A percentile compares a stretch with the other conserved stretches of the same genome.
These are phyloP conservation scores for Sarcophaga subvicina DNA, from an alignment of 2,888 invertebrate species.

Conservation along the genomic window DNA sequence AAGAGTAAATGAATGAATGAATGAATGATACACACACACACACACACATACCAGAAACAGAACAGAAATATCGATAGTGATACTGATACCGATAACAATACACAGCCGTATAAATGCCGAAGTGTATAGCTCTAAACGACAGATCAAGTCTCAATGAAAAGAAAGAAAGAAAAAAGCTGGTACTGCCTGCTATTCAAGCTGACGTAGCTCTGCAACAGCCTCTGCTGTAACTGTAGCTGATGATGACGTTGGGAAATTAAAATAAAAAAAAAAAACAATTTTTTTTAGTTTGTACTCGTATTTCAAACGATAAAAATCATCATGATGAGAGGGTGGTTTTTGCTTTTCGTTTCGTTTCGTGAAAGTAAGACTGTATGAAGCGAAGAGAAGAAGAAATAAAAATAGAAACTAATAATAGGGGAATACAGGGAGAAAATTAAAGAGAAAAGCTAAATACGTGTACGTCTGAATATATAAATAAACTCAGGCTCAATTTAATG, in stretches of 20 bases:
- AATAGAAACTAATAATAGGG: too few relatives aligned
- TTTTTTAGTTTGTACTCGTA: too few relatives aligned
- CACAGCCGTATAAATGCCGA: not conserved
- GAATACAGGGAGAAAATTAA: too few relatives aligned
- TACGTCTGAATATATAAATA: not conserved
- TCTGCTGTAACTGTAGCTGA: not conserved
- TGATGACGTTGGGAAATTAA: not conserved
- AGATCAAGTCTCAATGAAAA: not conserved
- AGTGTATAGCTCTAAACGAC: not conserved
- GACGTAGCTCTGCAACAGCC: too few relatives aligned
- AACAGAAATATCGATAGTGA: not conserved
- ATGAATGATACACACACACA: not conserved
- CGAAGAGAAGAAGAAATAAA: too few relatives aligned
- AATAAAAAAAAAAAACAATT: too few relatives aligned
- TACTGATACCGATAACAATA: not conserved
- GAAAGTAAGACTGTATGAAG: too few relatives aligned
- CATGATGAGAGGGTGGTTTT: too few relatives aligned
- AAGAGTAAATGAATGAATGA: too few relatives aligned
- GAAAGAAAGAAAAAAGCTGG: not conserved
- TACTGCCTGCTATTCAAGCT: not conserved
- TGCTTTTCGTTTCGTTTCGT: too few relatives aligned
- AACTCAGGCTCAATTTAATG: constrained; percentile 55
- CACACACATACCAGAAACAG: not conserved
- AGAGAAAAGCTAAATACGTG: too few relatives aligned
- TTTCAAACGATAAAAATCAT: too few relatives aligned